Conservation (phyloP, 1,140 invertebrate genomes). For the Drosophila punjabiensis region DNA sequence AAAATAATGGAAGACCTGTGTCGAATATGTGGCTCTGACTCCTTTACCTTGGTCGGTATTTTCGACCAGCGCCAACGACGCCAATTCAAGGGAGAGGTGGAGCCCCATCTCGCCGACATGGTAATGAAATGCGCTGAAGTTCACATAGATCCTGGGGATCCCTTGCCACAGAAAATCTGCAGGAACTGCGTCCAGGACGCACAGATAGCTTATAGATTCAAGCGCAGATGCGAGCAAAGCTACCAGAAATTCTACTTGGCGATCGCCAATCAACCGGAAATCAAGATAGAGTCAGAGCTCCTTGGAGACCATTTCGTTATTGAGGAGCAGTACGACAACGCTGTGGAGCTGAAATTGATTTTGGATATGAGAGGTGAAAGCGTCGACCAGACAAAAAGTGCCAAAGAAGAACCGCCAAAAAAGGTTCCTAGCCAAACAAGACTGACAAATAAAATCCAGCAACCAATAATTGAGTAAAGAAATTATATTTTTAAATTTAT, state of each 20-base stretch:
- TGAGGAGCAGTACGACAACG: background rate
- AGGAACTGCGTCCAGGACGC: constrained; percentile 33
- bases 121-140: constrained; percentile 21
- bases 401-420: background rate
- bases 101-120: constrained; percentile 28
- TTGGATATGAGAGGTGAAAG: background rate
- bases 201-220: constrained; percentile 27
- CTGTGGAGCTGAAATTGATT: background rate
- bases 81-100: background rate
- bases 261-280: background rate
- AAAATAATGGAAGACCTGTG: constrained; percentile 25
- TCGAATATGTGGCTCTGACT: constrained; percentile 21
- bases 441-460: background rate
- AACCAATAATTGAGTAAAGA: background rate
- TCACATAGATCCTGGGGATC: constrained; percentile 9
- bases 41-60: constrained; percentile 15
- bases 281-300: constrained; percentile 6
- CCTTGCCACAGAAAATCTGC: constrained; percentile 34
- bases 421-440: background rate
- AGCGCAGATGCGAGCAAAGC: constrained; percentile 27
- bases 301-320: background rate
- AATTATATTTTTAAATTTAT: accelerated
- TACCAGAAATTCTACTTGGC: constrained; percentile 15
- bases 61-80: constrained; percentile 6
- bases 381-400: background rate